Conservation (phyloP, 2,888 invertebrate genomes). For the Orgyia antiqua region DNA sequence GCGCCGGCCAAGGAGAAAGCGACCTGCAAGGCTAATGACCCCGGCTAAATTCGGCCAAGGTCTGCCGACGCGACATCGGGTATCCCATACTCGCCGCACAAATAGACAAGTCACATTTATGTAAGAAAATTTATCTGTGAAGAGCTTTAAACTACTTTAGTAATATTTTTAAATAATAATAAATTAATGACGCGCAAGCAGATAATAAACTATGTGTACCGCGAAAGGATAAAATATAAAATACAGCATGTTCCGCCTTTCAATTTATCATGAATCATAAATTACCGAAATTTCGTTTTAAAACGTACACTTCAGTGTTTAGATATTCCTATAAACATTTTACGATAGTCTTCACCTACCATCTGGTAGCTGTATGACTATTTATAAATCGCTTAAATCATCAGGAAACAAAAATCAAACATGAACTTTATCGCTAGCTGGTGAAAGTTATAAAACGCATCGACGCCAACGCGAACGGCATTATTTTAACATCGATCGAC, state of each 20-base stretch:
- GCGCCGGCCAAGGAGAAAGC: conserved; percentile 59
- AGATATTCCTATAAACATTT: conserved; percentile 48
- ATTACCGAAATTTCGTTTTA: conserved; percentile 19
- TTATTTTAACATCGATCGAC: conserved; percentile 40
- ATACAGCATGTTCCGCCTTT: conserved; percentile 13
- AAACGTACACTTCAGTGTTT: conserved; percentile 23
- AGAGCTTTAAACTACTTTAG: neutral
- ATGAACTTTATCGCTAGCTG: conserved; percentile 64
- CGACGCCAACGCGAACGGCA: conserved; percentile 31
- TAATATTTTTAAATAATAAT: neutral
- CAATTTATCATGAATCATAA: conserved; percentile 19
- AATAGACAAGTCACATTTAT: conserved; percentile 11
- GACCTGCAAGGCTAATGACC: conserved; percentile 53
- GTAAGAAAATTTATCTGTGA: too few relatives aligned
- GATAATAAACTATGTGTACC: too few relatives aligned
- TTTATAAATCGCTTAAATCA: conserved; percentile 55
- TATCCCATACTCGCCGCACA: conserved; percentile 24
- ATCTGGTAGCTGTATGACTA: conserved; percentile 54
- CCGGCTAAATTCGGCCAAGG: conserved; percentile 70
- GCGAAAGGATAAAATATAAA: neutral
- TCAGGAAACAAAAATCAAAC: conserved; percentile 58
- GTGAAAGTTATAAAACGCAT: conserved; percentile 64
- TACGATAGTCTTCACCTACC: conserved; percentile 42
- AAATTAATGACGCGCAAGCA: too few relatives aligned
- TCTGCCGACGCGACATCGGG: conserved; percentile 41